A percentile compares a stretch with the other conserved stretches of the same genome.
Evolutionary conservation across 2,888 invertebrate genomes (phyloP).

Genomic region (Agapetus fuscipes): DNA sequence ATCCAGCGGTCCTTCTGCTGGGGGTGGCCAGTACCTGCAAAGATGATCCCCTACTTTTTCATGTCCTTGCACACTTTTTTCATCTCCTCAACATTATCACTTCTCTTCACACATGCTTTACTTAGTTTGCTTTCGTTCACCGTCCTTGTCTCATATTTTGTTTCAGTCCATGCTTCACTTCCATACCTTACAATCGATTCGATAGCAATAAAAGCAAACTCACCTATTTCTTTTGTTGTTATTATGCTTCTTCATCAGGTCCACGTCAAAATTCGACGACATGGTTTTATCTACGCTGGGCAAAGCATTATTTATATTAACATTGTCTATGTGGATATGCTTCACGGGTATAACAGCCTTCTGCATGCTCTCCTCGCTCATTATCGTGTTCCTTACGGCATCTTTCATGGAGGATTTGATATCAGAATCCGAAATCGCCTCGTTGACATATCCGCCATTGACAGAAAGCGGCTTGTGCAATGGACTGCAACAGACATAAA

Average conservation of each 20-base stretch:
- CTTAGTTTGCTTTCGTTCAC: no score
- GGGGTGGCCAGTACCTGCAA: no score
- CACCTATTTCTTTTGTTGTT: constrained; percentile 21
- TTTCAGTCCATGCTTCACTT: no score
- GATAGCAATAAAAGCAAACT: no score
- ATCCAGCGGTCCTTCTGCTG: no score
- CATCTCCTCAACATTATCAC: no score
- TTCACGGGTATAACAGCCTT: constrained; percentile 19
- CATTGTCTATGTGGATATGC: constrained; percentile 22
- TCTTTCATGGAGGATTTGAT: constrained; percentile 22
- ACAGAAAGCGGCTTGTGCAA: constrained; percentile 60
- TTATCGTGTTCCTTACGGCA: constrained; percentile 12
- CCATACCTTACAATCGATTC: no score
- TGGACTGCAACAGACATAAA: constrained; percentile 42
- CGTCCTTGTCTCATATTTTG: no score
- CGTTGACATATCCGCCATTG: constrained; percentile 73
- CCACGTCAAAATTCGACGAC: constrained; percentile 19
- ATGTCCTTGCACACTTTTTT: no score
- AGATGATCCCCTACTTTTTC: no score
- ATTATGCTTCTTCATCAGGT: constrained; percentile 28
- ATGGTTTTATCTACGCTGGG: constrained; percentile 19
- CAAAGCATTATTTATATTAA: constrained; percentile 21
- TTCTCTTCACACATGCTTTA: no score
- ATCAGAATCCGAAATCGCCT: constrained; percentile 61
- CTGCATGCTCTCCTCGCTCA: constrained; percentile 14